These are phyloP conservation scores for Drosophila navojoa DNA, from an alignment of 1,140 invertebrate genomes.

Conservation along the genomic window DNA sequence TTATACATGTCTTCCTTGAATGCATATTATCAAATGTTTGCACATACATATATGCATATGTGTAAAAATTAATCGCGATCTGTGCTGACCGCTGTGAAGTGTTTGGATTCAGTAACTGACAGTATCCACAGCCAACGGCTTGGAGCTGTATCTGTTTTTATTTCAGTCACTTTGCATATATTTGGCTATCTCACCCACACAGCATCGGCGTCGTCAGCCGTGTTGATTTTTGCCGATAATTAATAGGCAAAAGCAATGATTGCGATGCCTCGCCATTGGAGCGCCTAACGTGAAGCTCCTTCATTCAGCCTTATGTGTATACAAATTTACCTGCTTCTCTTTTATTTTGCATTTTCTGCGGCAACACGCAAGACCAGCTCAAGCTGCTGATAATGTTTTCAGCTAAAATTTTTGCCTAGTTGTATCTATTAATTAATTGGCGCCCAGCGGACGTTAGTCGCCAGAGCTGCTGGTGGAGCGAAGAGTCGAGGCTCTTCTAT, in stretches of 20 bases:
- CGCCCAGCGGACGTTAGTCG: slow-evolving; percentile 42
- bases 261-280: slow-evolving; percentile 47
- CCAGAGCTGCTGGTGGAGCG: neutral
- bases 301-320: slow-evolving; percentile 54
- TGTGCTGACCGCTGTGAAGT: slow-evolving; percentile 15
- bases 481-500: slow-evolving; percentile 28
- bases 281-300: slow-evolving; percentile 27
- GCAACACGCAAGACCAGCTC: slow-evolving; percentile 60
- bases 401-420: slow-evolving; percentile 14
- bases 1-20: too few relatives aligned
- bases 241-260: slow-evolving; percentile 65
- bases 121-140: slow-evolving; percentile 16
- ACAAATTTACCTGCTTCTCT: slow-evolving; percentile 70
- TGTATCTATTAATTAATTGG: slow-evolving; percentile 80
- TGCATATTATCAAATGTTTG: too few relatives aligned
- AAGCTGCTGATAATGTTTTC: neutral
- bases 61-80: slow-evolving; percentile 31
- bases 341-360: slow-evolving; percentile 21
- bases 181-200: slow-evolving; percentile 56
- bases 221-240: slow-evolving; percentile 61
- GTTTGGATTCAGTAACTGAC: neutral
- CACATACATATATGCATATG: neutral
- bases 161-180: neutral
- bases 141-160: slow-evolving; percentile 11
- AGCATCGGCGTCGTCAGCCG: neutral